Evolutionary conservation across 2,797 vertebrate genomes (phyloP).

Genomic region (Melopsittacus undulatus): DNA sequence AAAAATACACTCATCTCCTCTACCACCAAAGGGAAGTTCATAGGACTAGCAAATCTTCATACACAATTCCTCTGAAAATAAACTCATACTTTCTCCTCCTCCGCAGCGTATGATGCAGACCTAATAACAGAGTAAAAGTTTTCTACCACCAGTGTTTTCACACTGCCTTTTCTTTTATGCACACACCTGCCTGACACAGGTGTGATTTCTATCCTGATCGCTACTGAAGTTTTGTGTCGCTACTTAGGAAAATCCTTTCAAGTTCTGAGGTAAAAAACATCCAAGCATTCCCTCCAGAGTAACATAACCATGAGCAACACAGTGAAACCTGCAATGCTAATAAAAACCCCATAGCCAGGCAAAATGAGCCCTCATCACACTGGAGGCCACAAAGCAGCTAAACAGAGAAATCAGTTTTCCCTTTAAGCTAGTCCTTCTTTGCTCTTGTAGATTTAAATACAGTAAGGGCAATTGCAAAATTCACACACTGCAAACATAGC

Average conservation of each 20-base stretch:
- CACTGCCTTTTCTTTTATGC: neutral
- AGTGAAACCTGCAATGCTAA: neutral
- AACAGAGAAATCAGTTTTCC: neutral
- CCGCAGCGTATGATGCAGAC: neutral
- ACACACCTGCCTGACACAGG: neutral
- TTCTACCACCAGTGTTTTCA: neutral
- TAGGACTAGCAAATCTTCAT: neutral
- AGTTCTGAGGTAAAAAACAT: neutral
- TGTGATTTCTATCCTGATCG: neutral
- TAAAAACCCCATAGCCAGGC: neutral
- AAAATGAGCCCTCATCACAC: neutral
- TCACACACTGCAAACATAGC: neutral
- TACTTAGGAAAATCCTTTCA: slow-evolving; percentile 21
- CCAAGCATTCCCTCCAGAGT: neutral
- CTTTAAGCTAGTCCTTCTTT: neutral
- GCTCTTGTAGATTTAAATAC: neutral
- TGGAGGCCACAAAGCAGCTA: neutral
- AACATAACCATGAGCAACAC: neutral
- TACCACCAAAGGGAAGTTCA: neutral
- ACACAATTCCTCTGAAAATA: neutral
- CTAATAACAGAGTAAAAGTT: neutral
- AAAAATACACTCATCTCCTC: neutral
- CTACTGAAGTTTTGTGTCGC: neutral
- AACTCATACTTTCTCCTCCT: neutral
- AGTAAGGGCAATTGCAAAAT: neutral